Percentiles rank a stretch among this genome's conserved stretches.
Evolutionary conservation across 2,888 invertebrate genomes (phyloP).

Genomic region (Dolomedes plantarius): DNA sequence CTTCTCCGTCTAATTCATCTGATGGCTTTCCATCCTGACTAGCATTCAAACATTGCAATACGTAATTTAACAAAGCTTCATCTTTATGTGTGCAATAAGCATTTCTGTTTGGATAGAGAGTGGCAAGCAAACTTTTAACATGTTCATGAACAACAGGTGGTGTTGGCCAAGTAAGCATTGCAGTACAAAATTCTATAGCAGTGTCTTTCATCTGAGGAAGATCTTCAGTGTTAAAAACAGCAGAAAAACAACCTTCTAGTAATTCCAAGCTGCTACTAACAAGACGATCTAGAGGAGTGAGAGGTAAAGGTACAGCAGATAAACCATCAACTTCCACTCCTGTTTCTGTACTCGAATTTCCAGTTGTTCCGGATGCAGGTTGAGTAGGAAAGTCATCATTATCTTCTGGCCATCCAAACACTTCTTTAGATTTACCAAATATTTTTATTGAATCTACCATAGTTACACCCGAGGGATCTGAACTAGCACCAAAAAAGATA

Average conservation of each 20-base stretch:
- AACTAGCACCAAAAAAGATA: constrained; percentile 77
- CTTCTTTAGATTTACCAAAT: constrained; percentile 95
- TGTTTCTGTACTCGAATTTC: constrained; percentile 42
- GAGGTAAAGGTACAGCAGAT: constrained; percentile 77
- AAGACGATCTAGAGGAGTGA: constrained; percentile 82
- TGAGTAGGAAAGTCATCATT: constrained; percentile 83
- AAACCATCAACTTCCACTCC: constrained; percentile 71
- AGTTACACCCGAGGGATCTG: constrained; percentile 85
- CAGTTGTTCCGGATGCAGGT: constrained; percentile 31
- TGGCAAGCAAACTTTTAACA: constrained; percentile 88
- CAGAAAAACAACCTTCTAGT: constrained; percentile 84
- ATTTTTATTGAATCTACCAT: constrained; percentile 95
- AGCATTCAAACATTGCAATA: constrained; percentile 75
- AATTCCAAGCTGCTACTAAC: constrained; percentile 81
- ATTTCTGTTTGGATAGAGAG: constrained; percentile 84
- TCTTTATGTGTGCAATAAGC: constrained; percentile 94
- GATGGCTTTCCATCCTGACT: constrained; percentile 80
- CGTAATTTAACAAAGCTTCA: constrained; percentile 88
- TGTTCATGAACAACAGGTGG: constrained; percentile 85
- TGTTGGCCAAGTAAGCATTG: constrained; percentile 83
- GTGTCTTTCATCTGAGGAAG: constrained; percentile 75
- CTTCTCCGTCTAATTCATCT: constrained; percentile 89
- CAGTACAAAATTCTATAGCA: constrained; percentile 83
- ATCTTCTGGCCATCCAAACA: constrained; percentile 98
- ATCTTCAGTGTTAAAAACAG: constrained; percentile 76